A percentile compares a stretch with the other conserved stretches of the same genome.
Conservation (phyloP, 2,888 invertebrate genomes). For the Saturnia pavonia region DNA sequence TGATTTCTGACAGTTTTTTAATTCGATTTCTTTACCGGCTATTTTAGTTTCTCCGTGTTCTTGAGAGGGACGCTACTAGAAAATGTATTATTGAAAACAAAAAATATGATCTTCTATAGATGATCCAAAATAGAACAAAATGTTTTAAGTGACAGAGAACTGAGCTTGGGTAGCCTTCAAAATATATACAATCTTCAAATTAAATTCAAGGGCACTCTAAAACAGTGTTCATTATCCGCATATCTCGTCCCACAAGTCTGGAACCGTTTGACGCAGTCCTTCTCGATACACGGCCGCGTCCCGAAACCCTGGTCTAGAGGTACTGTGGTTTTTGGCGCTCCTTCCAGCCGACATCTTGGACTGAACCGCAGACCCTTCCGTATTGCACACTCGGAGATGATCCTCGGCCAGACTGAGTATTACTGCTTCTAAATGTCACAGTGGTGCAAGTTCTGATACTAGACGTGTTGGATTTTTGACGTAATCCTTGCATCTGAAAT, state of each 20-base stretch:
- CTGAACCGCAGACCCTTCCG: constrained; percentile 45
- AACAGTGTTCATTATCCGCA: constrained; percentile 6
- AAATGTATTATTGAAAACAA: background rate
- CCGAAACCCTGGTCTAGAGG: background rate
- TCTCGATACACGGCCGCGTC: background rate
- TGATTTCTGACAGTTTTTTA: background rate
- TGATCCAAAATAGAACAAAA: background rate
- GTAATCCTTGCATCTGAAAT: constrained; percentile 74
- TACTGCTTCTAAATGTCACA: constrained; percentile 66
- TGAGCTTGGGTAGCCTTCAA: background rate
- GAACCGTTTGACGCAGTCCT: background rate
- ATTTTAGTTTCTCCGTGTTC: background rate
- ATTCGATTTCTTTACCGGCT: too few relatives aligned
- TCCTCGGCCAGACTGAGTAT: constrained; percentile 47
- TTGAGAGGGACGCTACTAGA: background rate
- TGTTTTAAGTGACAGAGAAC: background rate
- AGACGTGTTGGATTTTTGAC: constrained; percentile 78
- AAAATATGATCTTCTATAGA: background rate
- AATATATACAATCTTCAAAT: background rate
- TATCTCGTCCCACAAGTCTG: background rate
- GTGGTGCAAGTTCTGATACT: constrained; percentile 69
- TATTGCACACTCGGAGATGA: constrained; percentile 47
- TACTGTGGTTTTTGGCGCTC: constrained; percentile 47
- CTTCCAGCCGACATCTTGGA: constrained; percentile 55
- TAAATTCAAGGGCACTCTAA: background rate